Conservation (phyloP, 2,113 vertebrate genomes). For the Ondatra zibethicus region DNA sequence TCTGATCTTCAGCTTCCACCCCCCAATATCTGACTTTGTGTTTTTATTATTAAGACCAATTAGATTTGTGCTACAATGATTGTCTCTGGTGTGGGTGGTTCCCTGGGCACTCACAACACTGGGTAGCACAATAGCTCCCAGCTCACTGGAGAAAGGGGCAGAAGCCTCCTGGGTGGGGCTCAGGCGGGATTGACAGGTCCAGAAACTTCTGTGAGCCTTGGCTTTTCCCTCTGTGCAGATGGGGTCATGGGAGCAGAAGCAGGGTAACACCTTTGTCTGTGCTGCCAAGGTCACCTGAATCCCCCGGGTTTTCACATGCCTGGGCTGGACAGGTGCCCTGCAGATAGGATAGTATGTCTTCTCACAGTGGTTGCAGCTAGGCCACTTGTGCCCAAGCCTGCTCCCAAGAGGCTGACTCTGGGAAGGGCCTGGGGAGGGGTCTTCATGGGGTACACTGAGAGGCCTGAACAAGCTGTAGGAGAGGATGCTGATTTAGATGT, state of each 20-base stretch:
- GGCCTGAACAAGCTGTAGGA: not conserved
- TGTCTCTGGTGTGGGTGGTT: not conserved
- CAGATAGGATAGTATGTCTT: not conserved
- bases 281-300: too few relatives aligned
- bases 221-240: not conserved
- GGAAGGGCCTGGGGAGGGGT: not conserved
- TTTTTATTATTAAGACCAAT: too few relatives aligned
- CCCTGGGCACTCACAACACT: accelerated
- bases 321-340: not conserved
- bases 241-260: not conserved
- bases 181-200: accelerated
- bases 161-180: not conserved
- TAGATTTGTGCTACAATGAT: too few relatives aligned
- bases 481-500: accelerated
- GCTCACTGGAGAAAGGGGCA: not conserved
- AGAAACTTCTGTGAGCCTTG: not conserved
- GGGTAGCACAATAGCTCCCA: not conserved
- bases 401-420: not conserved
- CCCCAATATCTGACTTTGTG: too few relatives aligned
- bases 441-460: not conserved
- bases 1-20: too few relatives aligned
- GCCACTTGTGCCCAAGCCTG: not conserved
- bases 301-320: not conserved
- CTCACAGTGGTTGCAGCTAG: not conserved
- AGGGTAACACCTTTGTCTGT: too few relatives aligned